Conservation (phyloP, 2,888 invertebrate species). For the Leucania comma region DNA sequence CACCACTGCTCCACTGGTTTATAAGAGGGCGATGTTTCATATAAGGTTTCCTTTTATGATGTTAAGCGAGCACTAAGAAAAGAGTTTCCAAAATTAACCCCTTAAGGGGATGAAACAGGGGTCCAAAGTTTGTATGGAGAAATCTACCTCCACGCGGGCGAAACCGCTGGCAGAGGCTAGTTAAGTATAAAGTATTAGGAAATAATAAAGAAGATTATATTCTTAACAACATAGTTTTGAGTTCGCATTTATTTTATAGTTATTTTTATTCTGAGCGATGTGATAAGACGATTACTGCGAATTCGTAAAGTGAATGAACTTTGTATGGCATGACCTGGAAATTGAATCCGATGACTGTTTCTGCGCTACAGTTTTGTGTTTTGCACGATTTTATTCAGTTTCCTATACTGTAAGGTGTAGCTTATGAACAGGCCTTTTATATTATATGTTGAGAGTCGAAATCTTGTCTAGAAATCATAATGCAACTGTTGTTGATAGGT, state of each 20-base stretch:
- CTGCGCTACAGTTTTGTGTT: conserved; percentile 20
- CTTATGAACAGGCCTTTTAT: neutral
- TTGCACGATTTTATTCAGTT: conserved; percentile 2
- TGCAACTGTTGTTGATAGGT: too few relatives aligned
- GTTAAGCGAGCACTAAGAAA: too few relatives aligned
- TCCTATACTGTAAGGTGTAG: neutral
- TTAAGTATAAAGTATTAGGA: conserved; percentile 22
- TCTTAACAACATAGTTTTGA: conserved; percentile 10
- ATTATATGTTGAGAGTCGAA: too few relatives aligned
- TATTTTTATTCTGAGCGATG: conserved; percentile 46
- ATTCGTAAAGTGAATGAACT: conserved; percentile 48
- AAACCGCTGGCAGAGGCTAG: too few relatives aligned
- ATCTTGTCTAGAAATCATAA: too few relatives aligned
- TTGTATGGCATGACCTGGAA: conserved; percentile 28
- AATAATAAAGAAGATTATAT: conserved; percentile 12
- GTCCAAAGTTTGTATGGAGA: too few relatives aligned
- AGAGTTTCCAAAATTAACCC: too few relatives aligned
- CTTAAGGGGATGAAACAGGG: too few relatives aligned
- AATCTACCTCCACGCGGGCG: too few relatives aligned
- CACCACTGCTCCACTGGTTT: too few relatives aligned
- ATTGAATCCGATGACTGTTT: conserved; percentile 38
- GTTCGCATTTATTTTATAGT: conserved; percentile 38
- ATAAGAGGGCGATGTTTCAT: too few relatives aligned
- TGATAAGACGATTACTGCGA: conserved; percentile 52
- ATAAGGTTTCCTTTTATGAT: too few relatives aligned